Percentiles rank a stretch among this genome's conserved stretches.
Conservation (phyloP, 2,888 invertebrate genomes). For the Coleophora deauratella region DNA sequence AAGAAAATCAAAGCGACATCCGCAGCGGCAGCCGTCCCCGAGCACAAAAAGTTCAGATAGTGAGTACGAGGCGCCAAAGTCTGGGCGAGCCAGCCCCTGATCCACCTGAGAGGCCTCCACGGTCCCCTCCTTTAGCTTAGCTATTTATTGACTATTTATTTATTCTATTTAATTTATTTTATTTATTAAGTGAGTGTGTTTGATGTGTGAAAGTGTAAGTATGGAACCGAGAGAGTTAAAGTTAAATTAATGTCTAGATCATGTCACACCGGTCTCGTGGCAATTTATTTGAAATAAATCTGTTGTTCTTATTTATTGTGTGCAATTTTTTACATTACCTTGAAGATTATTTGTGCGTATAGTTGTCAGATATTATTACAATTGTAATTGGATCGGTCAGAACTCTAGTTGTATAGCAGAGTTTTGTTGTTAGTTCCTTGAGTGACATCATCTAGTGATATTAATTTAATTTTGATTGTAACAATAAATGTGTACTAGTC, state of each 20-base stretch:
- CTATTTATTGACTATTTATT: slow-evolving; percentile 75
- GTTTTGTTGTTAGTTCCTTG: slow-evolving; percentile 44
- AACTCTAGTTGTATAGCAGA: slow-evolving; percentile 46
- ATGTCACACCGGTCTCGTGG: slow-evolving; percentile 74
- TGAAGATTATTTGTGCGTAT: slow-evolving; percentile 57
- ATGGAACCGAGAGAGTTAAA: slow-evolving; percentile 63
- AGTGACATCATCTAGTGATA: slow-evolving; percentile 72
- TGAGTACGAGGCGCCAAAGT: slow-evolving; percentile 43
- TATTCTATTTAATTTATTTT: slow-evolving; percentile 75
- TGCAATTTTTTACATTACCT: slow-evolving; percentile 63
- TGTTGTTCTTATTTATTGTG: slow-evolving; percentile 67
- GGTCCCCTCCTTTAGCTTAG: slow-evolving; percentile 70
- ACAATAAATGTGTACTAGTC: slow-evolving; percentile 66
- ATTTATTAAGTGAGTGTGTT: slow-evolving; percentile 75
- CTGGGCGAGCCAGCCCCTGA: slow-evolving; percentile 46
- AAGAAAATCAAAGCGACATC: slow-evolving; percentile 70
- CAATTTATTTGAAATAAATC: slow-evolving; percentile 73
- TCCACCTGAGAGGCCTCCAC: slow-evolving; percentile 62
- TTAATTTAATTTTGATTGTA: slow-evolving; percentile 66
- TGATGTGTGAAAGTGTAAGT: slow-evolving; percentile 69
- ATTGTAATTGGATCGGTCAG: slow-evolving; percentile 51
- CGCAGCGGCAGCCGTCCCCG: slow-evolving; percentile 58
- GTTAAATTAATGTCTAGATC: slow-evolving; percentile 75
- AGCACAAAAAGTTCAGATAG: slow-evolving; percentile 75
- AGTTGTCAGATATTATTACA: slow-evolving; percentile 18